Evolutionary conservation across 2,888 invertebrate genomes (phyloP).

Genomic region (Leptothorax acervorum): DNA sequence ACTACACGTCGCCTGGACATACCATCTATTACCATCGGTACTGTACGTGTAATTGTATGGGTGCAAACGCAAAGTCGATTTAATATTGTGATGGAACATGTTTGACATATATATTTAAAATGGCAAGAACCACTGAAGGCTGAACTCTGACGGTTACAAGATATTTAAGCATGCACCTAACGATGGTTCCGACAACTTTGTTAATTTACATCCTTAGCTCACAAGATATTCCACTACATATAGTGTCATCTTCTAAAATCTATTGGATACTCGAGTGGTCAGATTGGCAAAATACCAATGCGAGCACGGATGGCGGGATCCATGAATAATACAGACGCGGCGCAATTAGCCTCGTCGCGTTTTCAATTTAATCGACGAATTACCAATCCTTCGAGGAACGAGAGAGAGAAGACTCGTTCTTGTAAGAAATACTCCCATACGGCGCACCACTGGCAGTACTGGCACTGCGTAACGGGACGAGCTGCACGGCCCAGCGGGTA

Average conservation of each 20-base stretch:
- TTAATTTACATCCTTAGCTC: neutral
- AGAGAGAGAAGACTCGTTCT: slow-evolving; percentile 62
- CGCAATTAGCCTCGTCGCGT: slow-evolving; percentile 83
- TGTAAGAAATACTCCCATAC: slow-evolving; percentile 73
- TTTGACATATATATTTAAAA: slow-evolving; percentile 31
- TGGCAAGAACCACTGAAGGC: neutral
- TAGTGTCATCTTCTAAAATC: neutral
- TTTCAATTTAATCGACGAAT: slow-evolving; percentile 85
- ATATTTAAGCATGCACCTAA: neutral
- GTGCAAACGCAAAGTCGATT: slow-evolving; percentile 68
- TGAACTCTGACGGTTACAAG: neutral
- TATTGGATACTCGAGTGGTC: neutral
- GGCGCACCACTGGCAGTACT: slow-evolving; percentile 34
- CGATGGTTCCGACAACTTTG: neutral
- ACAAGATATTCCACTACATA: neutral
- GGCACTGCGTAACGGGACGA: slow-evolving; percentile 43
- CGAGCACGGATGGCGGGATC: slow-evolving; percentile 64
- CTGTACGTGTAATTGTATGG: slow-evolving; percentile 43
- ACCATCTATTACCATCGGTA: slow-evolving; percentile 79
- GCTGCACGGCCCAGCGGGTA: slow-evolving; percentile 67
- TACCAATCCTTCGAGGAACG: slow-evolving; percentile 84
- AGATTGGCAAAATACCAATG: slow-evolving; percentile 26
- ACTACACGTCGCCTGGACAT: slow-evolving; percentile 80
- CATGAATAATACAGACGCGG: slow-evolving; percentile 84
- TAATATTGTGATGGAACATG: slow-evolving; percentile 51